phyloP scores from a whole-genome alignment of 2,888 invertebrate genomes.

The Merodon equestris region DNA sequence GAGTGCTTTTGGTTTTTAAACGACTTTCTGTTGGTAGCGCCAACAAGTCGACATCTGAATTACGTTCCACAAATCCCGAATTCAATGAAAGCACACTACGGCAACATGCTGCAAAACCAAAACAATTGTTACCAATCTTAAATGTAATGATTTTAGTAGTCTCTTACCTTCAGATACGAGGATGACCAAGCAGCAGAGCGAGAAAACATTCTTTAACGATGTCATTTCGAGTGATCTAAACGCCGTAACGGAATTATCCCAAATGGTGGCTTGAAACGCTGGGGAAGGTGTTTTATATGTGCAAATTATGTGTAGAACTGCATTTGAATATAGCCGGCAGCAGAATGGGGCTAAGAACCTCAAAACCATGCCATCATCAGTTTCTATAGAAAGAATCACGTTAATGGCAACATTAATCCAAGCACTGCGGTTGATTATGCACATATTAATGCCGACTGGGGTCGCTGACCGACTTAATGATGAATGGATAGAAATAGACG shows the following conservation, averaged over 20 bases:
- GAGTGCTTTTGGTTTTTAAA: constrained; percentile 6
- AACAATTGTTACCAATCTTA: not conserved
- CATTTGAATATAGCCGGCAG: constrained; percentile 30
- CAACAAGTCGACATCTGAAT: constrained; percentile 33
- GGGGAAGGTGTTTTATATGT: constrained; percentile 39
- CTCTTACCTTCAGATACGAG: constrained; percentile 36
- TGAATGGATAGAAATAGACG: not conserved
- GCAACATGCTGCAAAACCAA: constrained; percentile 14
- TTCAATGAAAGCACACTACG: constrained; percentile 23
- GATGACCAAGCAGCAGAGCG: constrained; percentile 26
- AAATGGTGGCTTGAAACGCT: constrained; percentile 23
- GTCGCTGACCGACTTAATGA: constrained; percentile 56
- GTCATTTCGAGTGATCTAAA: constrained; percentile 29
- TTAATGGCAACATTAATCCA: constrained; percentile 43
- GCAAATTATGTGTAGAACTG: constrained; percentile 31
- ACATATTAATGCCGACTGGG: constrained; percentile 34
- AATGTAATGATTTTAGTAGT: not conserved
- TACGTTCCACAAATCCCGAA: constrained; percentile 23
- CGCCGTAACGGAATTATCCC: constrained; percentile 5
- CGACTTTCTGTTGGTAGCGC: constrained; percentile 26
- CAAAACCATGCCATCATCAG: constrained; percentile 35
- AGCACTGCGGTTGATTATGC: constrained; percentile 44
- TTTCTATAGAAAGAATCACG: constrained; percentile 10
- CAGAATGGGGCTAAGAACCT: constrained; percentile 8
- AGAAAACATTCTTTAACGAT: constrained; percentile 8